A percentile compares a stretch with the other conserved stretches of the same genome.
Conservation (phyloP, 92 coral and sea anemone species). For the Heliopora coerulea region DNA sequence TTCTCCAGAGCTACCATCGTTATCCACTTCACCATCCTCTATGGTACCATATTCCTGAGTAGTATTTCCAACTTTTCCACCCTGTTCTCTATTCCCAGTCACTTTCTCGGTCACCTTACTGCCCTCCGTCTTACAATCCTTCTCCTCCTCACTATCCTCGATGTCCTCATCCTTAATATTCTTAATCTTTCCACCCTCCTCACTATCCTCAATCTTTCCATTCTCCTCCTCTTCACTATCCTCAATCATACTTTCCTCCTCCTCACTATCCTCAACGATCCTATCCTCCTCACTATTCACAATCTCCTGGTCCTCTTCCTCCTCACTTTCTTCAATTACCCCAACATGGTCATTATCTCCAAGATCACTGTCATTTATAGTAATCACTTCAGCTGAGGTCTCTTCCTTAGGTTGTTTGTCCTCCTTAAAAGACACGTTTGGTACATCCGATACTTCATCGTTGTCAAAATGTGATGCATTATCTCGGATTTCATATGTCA, state of each 20-base stretch:
- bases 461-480: neutral
- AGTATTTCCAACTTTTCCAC: no score
- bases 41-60: neutral
- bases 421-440: no score
- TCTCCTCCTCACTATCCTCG: neutral
- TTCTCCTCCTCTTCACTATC: neutral
- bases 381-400: neutral
- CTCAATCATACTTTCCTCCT: neutral
- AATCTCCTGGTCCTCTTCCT: neutral
- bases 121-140: neutral
- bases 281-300: neutral
- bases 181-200: neutral
- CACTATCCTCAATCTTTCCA: neutral
- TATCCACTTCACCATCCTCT: neutral
- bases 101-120: neutral
- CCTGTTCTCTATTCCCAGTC: no score
- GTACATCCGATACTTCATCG: no score
- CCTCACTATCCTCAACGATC: neutral
- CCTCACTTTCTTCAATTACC: neutral
- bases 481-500: no score
- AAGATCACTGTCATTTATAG: neutral
- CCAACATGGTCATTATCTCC: neutral
- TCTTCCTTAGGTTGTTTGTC: neutral
- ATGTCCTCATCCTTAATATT: neutral
- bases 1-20: neutral